phyloP scores from a whole-genome alignment of 2,888 invertebrate species.

The Drosophila setosimentum region DNA sequence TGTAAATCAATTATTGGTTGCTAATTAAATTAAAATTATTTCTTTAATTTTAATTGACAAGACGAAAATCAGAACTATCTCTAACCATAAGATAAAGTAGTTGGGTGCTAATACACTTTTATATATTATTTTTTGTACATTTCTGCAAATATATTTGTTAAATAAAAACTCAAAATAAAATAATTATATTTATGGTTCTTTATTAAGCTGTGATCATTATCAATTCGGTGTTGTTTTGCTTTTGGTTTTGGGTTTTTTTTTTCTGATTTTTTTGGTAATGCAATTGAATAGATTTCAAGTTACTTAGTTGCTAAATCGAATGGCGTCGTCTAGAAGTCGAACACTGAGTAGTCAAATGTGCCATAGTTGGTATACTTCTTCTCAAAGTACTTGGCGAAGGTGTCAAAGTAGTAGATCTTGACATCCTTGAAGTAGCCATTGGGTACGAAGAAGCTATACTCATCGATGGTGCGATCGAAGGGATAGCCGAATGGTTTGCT shows the following conservation, averaged over 20 bases:
- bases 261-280: slow-evolving; percentile 42
- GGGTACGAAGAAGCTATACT: slow-evolving; percentile 87
- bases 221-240: slow-evolving; percentile 20
- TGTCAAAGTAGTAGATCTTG: slow-evolving; percentile 88
- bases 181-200: slow-evolving; percentile 32
- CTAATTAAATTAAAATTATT: not conserved
- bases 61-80: no score
- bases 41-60: not conserved
- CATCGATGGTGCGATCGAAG: slow-evolving; percentile 89
- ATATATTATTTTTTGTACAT: not conserved
- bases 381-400: slow-evolving; percentile 78
- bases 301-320: slow-evolving; percentile 47
- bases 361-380: slow-evolving; percentile 76
- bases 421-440: slow-evolving; percentile 90
- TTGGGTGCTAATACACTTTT: no score
- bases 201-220: slow-evolving; percentile 32
- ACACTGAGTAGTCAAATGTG: slow-evolving; percentile 73
- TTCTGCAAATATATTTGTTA: not conserved
- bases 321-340: slow-evolving; percentile 51
- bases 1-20: not conserved
- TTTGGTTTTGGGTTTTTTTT: slow-evolving; percentile 15
- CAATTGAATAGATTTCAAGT: slow-evolving; percentile 27
- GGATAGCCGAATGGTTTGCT: slow-evolving; percentile 90
- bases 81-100: not conserved
- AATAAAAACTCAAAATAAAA: not conserved